Evolutionary conservation across 2,797 vertebrate genomes (phyloP), one percentile per base, ranked within the genome.

Genomic region (Eremophila alpestris): DNA sequence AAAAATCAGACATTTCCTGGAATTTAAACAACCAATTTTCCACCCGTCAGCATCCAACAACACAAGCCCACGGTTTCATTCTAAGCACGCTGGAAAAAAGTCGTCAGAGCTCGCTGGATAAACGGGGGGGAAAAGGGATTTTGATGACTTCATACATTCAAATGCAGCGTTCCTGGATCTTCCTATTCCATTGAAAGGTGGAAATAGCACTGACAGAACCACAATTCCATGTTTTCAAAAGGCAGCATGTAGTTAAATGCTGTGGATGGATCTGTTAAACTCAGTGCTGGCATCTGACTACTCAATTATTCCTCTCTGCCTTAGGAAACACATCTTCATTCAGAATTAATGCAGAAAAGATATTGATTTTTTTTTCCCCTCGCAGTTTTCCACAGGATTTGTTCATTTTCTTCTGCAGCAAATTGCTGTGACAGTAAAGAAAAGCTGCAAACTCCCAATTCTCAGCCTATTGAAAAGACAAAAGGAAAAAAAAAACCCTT

Each of bases 1-100:
- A 96, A 96, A 96, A 96, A 93, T 95, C 95, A 90, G 90, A 92
- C 93, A 16, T 96, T 97, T 97, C 96, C 96, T 96, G 96, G 94
- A 94, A 97, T 85, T 95, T 96, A 90, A 97, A 93, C 58, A 86
- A 82, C 75, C 68, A 5, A 38, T 94, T 93, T 95, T 95, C 93
- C 91, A 94, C 85, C 62, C 80, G 45, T 91, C 89, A 68, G 64
- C 81, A 90, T 95, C 92, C 76, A 95, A 84, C 49, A 82, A 54
- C 64, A 58, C 68, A 34, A 77, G 68, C 43, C 40, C 74, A 27
- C 30, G 2, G 48, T 30, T 89, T 74, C 11, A 1, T 65, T 74
- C 14, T 27, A 12, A 70, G 59, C 41, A 70, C 0, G 4, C 22
- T 59, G 68, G 67, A 69, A 65, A 87, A 78, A 91, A 63, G 55